Evolutionary conservation across 2,113 vertebrate species (phyloP).

Genomic region (Microtus montanus): DNA sequence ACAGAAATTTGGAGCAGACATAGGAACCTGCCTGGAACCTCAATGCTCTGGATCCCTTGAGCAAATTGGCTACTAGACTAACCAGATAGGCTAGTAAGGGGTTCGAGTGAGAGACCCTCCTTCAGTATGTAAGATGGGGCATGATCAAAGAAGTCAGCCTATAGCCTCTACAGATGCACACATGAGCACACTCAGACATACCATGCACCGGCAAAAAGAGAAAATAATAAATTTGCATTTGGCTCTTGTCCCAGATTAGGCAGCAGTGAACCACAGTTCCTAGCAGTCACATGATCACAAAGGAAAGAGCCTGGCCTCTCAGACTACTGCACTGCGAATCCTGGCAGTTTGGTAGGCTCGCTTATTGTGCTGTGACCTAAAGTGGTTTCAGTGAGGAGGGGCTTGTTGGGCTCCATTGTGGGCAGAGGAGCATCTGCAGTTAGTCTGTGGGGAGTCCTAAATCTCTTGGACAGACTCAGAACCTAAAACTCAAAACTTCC

Average conservation of each 20-base stretch:
- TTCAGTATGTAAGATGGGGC: not conserved
- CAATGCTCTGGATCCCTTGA: not conserved
- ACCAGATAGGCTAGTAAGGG: not conserved
- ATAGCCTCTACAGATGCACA: not conserved
- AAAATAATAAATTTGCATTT: not conserved
- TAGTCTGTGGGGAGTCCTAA: not conserved
- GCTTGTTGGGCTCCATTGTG: not conserved
- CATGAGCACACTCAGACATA: not conserved
- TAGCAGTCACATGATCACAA: accelerated
- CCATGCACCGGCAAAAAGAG: not conserved
- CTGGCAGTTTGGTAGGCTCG: not conserved
- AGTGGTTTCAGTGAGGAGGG: not conserved
- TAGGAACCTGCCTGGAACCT: not conserved
- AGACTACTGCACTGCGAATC: not conserved
- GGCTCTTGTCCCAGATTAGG: not conserved
- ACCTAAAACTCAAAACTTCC: not conserved
- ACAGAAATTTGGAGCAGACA: not conserved
- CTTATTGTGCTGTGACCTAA: no score
- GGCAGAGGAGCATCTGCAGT: not conserved
- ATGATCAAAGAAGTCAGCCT: not conserved
- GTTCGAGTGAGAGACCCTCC: not conserved
- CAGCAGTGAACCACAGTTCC: no score
- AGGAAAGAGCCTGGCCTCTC: accelerated
- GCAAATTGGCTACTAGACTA: not conserved
- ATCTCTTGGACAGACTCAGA: not conserved